Evolutionary conservation across 2,113 vertebrate species (phyloP).

Genomic region (Chionomys nivalis): DNA sequence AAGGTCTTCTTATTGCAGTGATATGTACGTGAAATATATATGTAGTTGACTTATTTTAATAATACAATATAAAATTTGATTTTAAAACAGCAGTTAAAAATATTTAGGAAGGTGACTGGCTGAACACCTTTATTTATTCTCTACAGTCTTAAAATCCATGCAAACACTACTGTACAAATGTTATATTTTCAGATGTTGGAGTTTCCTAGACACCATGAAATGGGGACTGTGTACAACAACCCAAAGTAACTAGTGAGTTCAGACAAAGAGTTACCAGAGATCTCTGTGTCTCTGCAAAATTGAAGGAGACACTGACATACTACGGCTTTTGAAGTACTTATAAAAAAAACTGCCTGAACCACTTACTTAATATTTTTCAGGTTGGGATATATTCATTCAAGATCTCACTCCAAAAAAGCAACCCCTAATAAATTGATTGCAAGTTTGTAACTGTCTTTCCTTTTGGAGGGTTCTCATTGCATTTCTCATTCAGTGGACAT

Average conservation of each 20-base stretch:
- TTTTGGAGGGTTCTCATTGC: background rate
- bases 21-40: background rate
- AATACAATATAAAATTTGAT: background rate
- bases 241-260: background rate
- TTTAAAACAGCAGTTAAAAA: background rate
- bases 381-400: background rate
- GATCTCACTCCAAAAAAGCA: too few relatives aligned
- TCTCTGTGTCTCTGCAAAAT: background rate
- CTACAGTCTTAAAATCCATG: background rate
- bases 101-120: background rate
- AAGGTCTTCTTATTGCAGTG: background rate
- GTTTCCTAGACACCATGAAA: background rate
- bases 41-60: background rate
- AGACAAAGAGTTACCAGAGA: background rate
- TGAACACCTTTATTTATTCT: background rate
- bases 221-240: background rate
- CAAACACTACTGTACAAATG: background rate
- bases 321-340: slow-evolving; percentile 53
- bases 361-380: background rate
- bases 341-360: slow-evolving; percentile 2
- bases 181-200: background rate
- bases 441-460: background rate
- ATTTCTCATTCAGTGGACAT: background rate
- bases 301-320: slow-evolving; percentile 21
- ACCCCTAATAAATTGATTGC: too few relatives aligned